Evolutionary conservation across 1,140 invertebrate species (phyloP), one percentile per base, ranked within the genome.

Genomic region (Popillia japonica): DNA sequence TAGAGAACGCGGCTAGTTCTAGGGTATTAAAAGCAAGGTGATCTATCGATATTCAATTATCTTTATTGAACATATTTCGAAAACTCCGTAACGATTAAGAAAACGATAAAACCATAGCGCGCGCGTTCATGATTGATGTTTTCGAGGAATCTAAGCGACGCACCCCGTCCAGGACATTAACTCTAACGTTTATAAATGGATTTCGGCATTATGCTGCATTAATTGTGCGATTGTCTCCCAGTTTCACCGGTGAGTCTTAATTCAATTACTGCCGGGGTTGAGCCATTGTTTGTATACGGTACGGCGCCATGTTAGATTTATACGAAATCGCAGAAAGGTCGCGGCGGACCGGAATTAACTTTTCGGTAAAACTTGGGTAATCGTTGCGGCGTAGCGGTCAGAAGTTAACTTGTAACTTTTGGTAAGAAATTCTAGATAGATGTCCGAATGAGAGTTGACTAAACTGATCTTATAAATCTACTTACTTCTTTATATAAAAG

Each of bases 131-230:
- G 48, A 55, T 55, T 55, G 48, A 55, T 55, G 48, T 55, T 55
- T 55, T 55, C 48, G 48, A 34, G 48, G 48, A 55, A 55, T 55
- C 17, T 17, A 17, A n/a, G 48, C 48, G 48, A 55, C 48, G 48
- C n/a, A 55, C 48, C 48, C 14, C 48, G 48, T 55, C 48, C 48
- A 55, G 48, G 17, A 55, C 17, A 55, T 55, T 55, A 55, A 55
- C 48, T 55, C 11, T 6, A 55, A 55, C 48, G 48, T 55, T 55
- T 55, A 55, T 55, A 55, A 55, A 55, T 55, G 48, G 48, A 55
- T 55, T 55, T 55, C 48, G 48, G 48, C 48, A 55, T 55, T 55
- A 55, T 55, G 48, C 48, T 17, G 48, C 48, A 55, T 55, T 55
- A 55, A 55, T 55, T 55, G 48, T 55, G 48, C 44, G 44, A 48